Evolutionary conservation across 2,797 vertebrate genomes (phyloP).

Genomic region (Acipenser transmontanus): DNA sequence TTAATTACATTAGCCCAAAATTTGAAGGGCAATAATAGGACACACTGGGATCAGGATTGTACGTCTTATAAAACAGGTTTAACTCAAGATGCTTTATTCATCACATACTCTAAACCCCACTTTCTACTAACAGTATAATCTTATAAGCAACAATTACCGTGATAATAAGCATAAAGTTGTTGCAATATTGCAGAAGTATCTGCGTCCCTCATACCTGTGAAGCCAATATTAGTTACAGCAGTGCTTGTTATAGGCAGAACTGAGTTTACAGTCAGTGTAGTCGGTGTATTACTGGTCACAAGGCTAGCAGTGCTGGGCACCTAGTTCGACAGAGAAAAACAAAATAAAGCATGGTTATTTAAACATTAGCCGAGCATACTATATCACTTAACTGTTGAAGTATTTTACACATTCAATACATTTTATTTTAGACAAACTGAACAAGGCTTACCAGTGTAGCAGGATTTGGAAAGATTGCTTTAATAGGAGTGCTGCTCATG

Average conservation of each 20-base stretch:
- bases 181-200: neutral
- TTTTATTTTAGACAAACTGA: too few relatives aligned
- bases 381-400: too few relatives aligned
- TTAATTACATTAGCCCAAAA: too few relatives aligned
- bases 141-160: neutral
- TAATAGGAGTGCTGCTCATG: conserved; percentile 83
- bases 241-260: conserved; percentile 91
- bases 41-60: too few relatives aligned
- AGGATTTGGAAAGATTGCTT: conserved; percentile 88
- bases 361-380: too few relatives aligned
- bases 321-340: conserved; percentile 42
- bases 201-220: conserved; percentile 68
- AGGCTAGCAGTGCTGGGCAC: conserved; percentile 95
- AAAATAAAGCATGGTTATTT: conserved; percentile 1
- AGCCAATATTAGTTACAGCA: conserved; percentile 75
- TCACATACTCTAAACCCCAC: too few relatives aligned
- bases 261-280: conserved; percentile 91
- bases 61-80: too few relatives aligned
- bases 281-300: conserved; percentile 90
- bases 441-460: conserved; percentile 77
- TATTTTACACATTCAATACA: too few relatives aligned
- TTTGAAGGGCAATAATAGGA: too few relatives aligned
- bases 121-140: neutral
- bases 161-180: neutral
- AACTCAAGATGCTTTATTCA: too few relatives aligned